Percentiles rank a stretch among this genome's conserved stretches.
These are phyloP conservation scores for Apogon talboti DNA, from an alignment of 2,797 vertebrate species.

Conservation along the genomic window DNA sequence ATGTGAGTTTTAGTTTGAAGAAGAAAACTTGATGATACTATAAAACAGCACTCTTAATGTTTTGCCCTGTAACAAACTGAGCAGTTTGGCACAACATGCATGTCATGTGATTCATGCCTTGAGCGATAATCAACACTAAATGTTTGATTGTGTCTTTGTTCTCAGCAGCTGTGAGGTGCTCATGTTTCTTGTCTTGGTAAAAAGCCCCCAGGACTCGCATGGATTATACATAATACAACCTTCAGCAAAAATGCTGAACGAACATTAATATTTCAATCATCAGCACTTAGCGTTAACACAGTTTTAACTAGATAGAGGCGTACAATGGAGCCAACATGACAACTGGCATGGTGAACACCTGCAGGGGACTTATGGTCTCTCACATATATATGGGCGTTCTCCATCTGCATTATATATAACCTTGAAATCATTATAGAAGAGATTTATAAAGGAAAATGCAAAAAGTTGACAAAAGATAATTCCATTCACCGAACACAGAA, in stretches of 20 bases:
- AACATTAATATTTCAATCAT: conserved; percentile 75
- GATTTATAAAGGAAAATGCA: neutral
- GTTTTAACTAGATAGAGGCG: conserved; percentile 17
- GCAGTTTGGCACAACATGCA: neutral
- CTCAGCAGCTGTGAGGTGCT: conserved; percentile 49
- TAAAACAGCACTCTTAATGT: neutral
- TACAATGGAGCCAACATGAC: conserved; percentile 29
- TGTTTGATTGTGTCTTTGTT: conserved; percentile 60
- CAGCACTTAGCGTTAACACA: conserved; percentile 54
- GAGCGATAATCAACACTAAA: conserved; percentile 44
- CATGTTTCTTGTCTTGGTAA: conserved; percentile 27
- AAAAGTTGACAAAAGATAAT: neutral
- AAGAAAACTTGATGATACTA: no score
- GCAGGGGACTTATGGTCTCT: conserved; percentile 26
- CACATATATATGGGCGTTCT: conserved; percentile 8
- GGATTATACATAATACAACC: conserved; percentile 67
- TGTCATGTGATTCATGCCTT: conserved; percentile 28
- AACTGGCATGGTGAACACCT: conserved; percentile 21
- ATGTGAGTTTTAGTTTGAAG: no score
- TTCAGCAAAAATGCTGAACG: conserved; percentile 35
- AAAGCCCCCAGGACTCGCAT: conserved; percentile 56
- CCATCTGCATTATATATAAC: conserved; percentile 3
- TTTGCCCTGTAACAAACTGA: conserved; percentile 3
- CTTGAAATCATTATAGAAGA: neutral
- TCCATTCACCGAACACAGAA: neutral